These are phyloP conservation scores for Falco punctatus DNA, from an alignment of 2,113 vertebrate genomes.

Conservation along the genomic window DNA sequence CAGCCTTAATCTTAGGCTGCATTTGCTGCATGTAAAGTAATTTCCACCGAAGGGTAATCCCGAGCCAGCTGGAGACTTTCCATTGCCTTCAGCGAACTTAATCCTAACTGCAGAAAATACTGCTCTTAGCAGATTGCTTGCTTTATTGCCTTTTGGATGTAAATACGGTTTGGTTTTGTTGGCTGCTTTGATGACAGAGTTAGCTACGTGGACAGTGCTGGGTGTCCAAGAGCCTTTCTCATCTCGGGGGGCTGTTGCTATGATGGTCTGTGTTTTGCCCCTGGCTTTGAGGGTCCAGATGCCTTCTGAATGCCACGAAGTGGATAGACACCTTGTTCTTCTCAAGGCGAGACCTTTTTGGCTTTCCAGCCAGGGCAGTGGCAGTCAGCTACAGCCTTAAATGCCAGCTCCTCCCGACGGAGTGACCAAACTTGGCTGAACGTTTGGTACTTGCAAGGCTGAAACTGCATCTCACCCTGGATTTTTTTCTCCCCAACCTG, in stretches of 20 bases:
- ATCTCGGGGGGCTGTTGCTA: neutral
- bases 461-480: neutral
- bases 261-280: neutral
- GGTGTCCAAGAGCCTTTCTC: neutral
- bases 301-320: neutral
- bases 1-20: slow-evolving; percentile 27
- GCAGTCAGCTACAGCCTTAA: neutral
- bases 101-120: neutral
- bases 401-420: neutral
- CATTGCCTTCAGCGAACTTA: neutral
- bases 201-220: neutral
- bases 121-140: neutral
- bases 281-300: neutral
- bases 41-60: slow-evolving; percentile 8
- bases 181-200: neutral
- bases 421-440: neutral
- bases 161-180: neutral
- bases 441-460: neutral
- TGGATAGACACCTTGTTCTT: neutral
- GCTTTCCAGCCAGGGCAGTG: neutral
- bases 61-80: slow-evolving; percentile 38
- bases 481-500: neutral
- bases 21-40: slow-evolving; percentile 11
- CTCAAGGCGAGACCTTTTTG: neutral
- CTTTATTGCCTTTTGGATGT: slow-evolving; percentile 5